Conservation (phyloP, 2,888 invertebrate species). For the Noctua janthe region DNA sequence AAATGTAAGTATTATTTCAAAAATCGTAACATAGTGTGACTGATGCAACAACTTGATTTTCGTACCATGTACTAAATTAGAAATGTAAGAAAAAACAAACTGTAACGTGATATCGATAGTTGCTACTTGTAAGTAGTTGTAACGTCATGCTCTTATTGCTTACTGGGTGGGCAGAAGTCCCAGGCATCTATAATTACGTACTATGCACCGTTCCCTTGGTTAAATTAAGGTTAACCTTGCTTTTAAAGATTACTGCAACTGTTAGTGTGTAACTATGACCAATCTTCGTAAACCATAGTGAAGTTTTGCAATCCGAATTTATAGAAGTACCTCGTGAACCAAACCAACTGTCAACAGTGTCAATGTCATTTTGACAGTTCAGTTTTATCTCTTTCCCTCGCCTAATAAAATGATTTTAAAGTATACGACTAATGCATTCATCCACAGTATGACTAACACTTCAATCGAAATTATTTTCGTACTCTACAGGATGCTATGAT, state of each 20-base stretch:
- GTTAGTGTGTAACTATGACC: conserved; percentile 11
- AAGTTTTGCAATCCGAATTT: conserved; percentile 25
- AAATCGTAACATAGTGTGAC: neutral
- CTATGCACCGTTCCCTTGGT: conserved; percentile 32
- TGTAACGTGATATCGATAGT: conserved; percentile 26
- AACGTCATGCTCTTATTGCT: conserved; percentile 57
- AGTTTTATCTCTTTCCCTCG: neutral
- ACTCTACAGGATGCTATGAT: conserved; percentile 64
- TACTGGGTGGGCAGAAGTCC: conserved; percentile 48
- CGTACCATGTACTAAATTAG: neutral
- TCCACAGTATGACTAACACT: conserved; percentile 46
- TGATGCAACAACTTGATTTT: neutral
- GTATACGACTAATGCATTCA: conserved; percentile 23
- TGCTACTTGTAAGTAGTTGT: conserved; percentile 20
- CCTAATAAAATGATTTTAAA: neutral
- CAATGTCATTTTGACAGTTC: conserved; percentile 15
- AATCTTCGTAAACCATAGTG: neutral
- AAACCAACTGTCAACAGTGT: conserved; percentile 7
- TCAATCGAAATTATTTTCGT: conserved; percentile 59
- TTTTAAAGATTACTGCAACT: conserved; percentile 33
- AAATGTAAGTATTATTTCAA: neutral
- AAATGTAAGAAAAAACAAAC: neutral
- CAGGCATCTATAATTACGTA: conserved; percentile 50
- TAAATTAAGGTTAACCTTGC: conserved; percentile 38
- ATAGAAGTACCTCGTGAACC: neutral